Percentiles rank a stretch among this genome's conserved stretches.
Evolutionary conservation across 2,113 vertebrate genomes (phyloP).

Genomic region (Myrmophylax atrothorax): DNA sequence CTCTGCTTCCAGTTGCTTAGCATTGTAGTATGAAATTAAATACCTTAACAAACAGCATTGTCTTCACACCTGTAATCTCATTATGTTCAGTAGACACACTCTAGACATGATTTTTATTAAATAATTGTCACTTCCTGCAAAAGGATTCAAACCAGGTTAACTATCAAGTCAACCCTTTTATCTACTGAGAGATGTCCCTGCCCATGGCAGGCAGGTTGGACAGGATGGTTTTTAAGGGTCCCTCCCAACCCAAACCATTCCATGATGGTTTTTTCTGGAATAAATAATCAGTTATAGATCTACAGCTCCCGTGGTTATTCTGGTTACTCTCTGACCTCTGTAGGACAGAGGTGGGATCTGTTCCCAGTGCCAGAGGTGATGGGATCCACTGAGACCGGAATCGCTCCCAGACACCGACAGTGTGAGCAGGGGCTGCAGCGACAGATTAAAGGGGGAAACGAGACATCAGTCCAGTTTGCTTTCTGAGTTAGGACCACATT

Average conservation of each 20-base stretch:
- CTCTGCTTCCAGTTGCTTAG: background rate
- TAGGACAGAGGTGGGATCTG: fast-evolving
- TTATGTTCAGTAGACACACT: background rate
- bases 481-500: background rate
- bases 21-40: background rate
- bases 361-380: background rate
- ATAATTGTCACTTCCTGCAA: background rate
- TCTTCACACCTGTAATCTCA: background rate
- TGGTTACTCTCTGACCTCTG: background rate
- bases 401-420: background rate
- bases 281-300: background rate
- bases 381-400: background rate
- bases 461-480: background rate
- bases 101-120: background rate
- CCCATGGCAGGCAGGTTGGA: background rate
- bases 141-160: background rate
- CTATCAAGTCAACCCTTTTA: background rate
- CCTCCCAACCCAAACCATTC: background rate
- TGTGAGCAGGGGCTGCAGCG: background rate
- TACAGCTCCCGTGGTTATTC: background rate
- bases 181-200: background rate
- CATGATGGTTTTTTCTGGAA: background rate
- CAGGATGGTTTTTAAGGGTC: background rate
- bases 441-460: background rate
- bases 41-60: background rate